phyloP scores from a whole-genome alignment of 2,797 vertebrate genomes.

The Luscinia luscinia region DNA sequence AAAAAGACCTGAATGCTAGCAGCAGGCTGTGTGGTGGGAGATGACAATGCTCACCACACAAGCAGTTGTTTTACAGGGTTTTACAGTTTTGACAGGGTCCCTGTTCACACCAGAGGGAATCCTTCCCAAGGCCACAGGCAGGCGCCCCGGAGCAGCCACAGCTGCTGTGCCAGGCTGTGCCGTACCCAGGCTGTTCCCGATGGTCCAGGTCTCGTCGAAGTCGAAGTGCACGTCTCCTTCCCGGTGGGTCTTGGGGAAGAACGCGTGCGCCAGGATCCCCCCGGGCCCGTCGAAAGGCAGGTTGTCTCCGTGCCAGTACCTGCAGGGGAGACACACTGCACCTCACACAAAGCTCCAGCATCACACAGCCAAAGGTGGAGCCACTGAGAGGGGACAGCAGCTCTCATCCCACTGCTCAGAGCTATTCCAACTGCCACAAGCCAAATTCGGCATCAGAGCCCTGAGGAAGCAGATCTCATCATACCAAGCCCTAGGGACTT shows the following conservation, averaged over 20 bases:
- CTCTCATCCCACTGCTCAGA: neutral
- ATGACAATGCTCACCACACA: neutral
- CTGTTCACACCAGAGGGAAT: neutral
- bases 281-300: conserved; percentile 93
- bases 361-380: neutral
- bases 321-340: conserved; percentile 46
- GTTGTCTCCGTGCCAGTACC: conserved; percentile 93
- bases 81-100: neutral
- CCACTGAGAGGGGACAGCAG: neutral
- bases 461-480: neutral
- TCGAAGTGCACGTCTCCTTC: conserved; percentile 95
- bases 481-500: neutral
- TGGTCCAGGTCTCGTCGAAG: conserved; percentile 93
- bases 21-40: neutral
- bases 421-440: neutral
- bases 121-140: neutral
- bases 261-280: conserved; percentile 93
- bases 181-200: conserved; percentile 89
- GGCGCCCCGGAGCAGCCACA: neutral
- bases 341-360: neutral
- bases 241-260: conserved; percentile 92
- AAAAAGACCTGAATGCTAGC: neutral
- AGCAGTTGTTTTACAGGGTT: neutral
- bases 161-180: neutral
- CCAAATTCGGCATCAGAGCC: neutral